Evolutionary conservation across 2,888 invertebrate genomes (phyloP), one percentile per base, ranked within the genome.

Genomic region (Pterobdella sp.): DNA sequence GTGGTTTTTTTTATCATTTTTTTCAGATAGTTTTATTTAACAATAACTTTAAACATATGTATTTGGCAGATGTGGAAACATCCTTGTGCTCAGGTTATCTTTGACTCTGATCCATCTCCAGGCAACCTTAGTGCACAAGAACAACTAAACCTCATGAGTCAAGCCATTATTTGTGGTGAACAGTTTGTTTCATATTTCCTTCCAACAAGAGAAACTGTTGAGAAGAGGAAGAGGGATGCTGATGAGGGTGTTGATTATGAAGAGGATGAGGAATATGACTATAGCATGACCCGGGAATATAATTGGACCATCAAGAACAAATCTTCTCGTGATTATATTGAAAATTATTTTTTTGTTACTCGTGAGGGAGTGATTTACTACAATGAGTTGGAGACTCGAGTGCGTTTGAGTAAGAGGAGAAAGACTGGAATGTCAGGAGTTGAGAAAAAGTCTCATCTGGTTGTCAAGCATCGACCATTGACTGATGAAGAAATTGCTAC

Each of bases 221-320:
- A 88, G 77, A 96, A 97, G 85, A 87, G 96, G 36, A 89, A 92
- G 73, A 87, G 89, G 63, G 96, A 97, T 81, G 87, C 90, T 69
- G 86, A 87, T 0, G 90, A 90, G 67, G 87, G 86, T 36, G 86
- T 91, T 29, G 89, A 91, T 0, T 82, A 81, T 76, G 79, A 78
- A 10, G 78, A 80, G 7, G 81, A 81, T 26, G 81, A 82, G 18
- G 81, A 81, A 71, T 98, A 98, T 81, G 95, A 97, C 79, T 98
- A 97, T 81, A 91, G 92, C 84, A 92, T 98, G 89, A 93, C 95
- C 0, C 88, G 98, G 76, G 97, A 98, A 82, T 99, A 98, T 84
- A 96, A 95, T 82, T 99, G 97, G 97, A 96, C 95, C 81, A 96
- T 97, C 31, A 96, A 97, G 84, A 96, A 94, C 84, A 96, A 96